Base-by-base conservation (phyloP, 2,113 vertebrate species). In the Sarotherodon lohbergeri region DNA sequence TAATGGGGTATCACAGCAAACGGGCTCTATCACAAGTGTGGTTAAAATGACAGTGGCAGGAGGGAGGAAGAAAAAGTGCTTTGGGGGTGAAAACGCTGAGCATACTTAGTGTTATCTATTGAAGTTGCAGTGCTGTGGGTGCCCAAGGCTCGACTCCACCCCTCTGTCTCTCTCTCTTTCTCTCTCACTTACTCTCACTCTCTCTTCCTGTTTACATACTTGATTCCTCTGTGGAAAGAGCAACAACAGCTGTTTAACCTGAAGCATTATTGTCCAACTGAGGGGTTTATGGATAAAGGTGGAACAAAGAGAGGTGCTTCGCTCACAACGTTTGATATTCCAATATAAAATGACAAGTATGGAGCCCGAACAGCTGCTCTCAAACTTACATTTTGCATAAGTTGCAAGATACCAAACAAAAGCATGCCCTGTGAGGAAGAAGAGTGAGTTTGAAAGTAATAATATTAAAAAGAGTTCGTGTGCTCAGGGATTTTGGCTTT, bases 211-310 rank as follows among this genome's bases (percentile, higher is more conserved):
- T 92, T 85, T 87, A 88, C 88, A 90, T 90, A 50, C 82, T 93
- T 85, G 82, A 91, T 81, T 90, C 84, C 29, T 86, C 80, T 76
- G 59, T 86, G 83, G 54, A 89, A 93, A 90, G 88, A 92, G 88
- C 91, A 86, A 90, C 92, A 93, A 90, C 95, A 95, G 93, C 87
- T 95, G 94, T 93, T 94, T 94, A 92, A 95, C 94, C 93, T 52
- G 57, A 48, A 94, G 95, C 94, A 57, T 90, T 85, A 83, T 89
- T 90, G 88, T 90, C 91, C 91, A 91, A 91, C 90, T 24, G 82
- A 86, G 84, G 86, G 90, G 92, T 93, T 91, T 91, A 85, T 91
- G 87, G 88, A 93, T 91, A 91, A 92, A 93, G 83, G 86, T 46
- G 81, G 86, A 87, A 86, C 59, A 55, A 80, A 87, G 84, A 81